These are phyloP conservation scores for Thermophis baileyi DNA, from an alignment of 2,113 vertebrate species.

Conservation along the genomic window DNA sequence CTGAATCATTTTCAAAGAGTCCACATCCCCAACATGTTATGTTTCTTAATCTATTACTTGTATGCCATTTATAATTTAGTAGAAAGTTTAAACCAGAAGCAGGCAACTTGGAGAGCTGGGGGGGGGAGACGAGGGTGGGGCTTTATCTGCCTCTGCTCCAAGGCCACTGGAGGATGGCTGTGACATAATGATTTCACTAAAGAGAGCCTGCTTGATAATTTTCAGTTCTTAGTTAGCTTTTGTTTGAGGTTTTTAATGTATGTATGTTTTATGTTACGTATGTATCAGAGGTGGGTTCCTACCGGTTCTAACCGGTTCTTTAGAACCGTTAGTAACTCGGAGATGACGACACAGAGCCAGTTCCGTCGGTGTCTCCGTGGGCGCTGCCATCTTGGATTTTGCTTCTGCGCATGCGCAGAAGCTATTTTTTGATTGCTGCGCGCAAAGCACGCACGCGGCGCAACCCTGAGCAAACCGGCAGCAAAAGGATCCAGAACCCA, in stretches of 20 bases:
- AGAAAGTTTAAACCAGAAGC: not conserved
- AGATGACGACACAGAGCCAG: no score
- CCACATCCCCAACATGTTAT: not conserved
- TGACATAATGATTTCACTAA: not conserved
- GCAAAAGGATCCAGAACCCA: no score
- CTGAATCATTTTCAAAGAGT: not conserved
- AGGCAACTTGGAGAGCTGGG: not conserved
- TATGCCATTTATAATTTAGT: conserved; percentile 8
- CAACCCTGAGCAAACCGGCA: no score
- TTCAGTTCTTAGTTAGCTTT: not conserved
- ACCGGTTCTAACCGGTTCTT: no score
- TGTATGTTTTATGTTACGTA: no score
- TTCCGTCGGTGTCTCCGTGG: no score
- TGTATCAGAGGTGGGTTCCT: no score
- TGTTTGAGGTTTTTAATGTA: not conserved
- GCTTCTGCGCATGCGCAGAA: no score
- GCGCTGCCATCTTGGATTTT: no score
- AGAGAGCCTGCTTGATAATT: not conserved
- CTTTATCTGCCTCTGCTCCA: not conserved
- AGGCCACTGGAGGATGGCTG: not conserved
- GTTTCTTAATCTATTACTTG: conserved; percentile 10
- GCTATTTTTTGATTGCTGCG: no score
- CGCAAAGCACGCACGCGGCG: no score
- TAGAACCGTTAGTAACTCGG: no score
- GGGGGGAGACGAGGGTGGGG: not conserved